These are phyloP conservation scores for Arrhamphus sclerolepis DNA, from an alignment of 2,797 vertebrate species.

Conservation along the genomic window DNA sequence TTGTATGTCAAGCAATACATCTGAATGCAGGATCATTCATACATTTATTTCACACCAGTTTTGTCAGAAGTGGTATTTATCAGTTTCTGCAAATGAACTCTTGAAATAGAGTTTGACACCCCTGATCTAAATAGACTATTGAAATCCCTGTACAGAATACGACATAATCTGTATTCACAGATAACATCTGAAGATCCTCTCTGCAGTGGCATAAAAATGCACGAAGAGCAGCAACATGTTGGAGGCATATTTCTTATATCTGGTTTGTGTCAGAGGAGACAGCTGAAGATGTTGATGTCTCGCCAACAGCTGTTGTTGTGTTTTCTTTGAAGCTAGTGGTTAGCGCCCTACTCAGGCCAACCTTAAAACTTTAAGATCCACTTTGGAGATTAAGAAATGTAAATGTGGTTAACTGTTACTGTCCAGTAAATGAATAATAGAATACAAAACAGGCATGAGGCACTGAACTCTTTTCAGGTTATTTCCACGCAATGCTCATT, in stretches of 20 bases:
- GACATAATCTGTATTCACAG: too few species aligned
- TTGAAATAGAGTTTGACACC: too few species aligned
- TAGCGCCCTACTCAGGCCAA: slow-evolving; percentile 7
- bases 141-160: too few species aligned
- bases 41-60: too few species aligned
- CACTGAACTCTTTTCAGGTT: neutral
- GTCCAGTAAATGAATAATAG: neutral
- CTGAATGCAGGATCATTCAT: too few species aligned
- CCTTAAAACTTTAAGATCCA: neutral
- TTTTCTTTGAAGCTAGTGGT: slow-evolving; percentile 25
- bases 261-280: slow-evolving; percentile 20
- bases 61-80: too few species aligned
- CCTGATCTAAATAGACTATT: too few species aligned
- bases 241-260: neutral
- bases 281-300: slow-evolving; percentile 20
- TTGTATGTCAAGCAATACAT: too few species aligned
- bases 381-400: neutral
- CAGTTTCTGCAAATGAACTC: too few species aligned
- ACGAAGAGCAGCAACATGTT: neutral
- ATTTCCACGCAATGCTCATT: neutral
- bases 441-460: slow-evolving; percentile 4
- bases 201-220: neutral
- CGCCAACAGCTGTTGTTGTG: slow-evolving; percentile 21
- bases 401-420: neutral
- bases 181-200: too few species aligned